Conservation (phyloP, 2,797 vertebrate species). For the Cetoscarus ocellatus region DNA sequence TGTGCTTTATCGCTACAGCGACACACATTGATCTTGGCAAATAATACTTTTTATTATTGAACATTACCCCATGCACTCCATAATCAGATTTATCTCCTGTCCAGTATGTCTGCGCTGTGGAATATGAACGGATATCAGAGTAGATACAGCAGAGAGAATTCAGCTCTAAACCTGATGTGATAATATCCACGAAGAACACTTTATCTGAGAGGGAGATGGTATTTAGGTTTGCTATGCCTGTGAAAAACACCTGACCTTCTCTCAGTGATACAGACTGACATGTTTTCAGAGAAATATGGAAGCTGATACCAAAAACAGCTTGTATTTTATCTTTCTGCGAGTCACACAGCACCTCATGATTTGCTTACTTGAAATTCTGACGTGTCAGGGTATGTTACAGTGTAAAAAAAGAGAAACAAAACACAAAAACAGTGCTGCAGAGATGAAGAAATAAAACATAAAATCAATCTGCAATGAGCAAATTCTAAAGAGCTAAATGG, state of each 20-base stretch:
- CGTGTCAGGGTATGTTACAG: background rate
- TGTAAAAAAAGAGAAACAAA: conserved; percentile 11
- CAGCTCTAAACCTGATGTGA: conserved; percentile 45
- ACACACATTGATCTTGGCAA: conserved; percentile 83
- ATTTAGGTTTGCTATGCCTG: conserved; percentile 60
- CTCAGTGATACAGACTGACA: conserved; percentile 50
- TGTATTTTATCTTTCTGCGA: conserved; percentile 41
- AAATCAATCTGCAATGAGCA: conserved; percentile 46
- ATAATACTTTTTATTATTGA: conserved; percentile 86
- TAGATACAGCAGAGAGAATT: conserved; percentile 46
- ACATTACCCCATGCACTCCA: conserved; percentile 77
- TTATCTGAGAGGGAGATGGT: conserved; percentile 54
- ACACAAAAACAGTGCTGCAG: conserved; percentile 1
- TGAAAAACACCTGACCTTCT: conserved; percentile 68
- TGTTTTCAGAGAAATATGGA: conserved; percentile 47
- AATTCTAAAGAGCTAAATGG: conserved; percentile 38
- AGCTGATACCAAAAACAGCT: conserved; percentile 29
- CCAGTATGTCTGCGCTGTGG: conserved; percentile 56
- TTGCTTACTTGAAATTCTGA: conserved; percentile 11
- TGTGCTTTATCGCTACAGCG: conserved; percentile 79
- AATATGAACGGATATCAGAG: conserved; percentile 60
- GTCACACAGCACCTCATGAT: conserved; percentile 26
- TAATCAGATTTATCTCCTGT: conserved; percentile 83
- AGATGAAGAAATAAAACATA: background rate
- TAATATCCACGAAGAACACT: conserved; percentile 63